A percentile compares a stretch with the other conserved stretches of the same genome.
Conservation (phyloP, 2,113 vertebrate genomes). For the Brachirus orientalis region DNA sequence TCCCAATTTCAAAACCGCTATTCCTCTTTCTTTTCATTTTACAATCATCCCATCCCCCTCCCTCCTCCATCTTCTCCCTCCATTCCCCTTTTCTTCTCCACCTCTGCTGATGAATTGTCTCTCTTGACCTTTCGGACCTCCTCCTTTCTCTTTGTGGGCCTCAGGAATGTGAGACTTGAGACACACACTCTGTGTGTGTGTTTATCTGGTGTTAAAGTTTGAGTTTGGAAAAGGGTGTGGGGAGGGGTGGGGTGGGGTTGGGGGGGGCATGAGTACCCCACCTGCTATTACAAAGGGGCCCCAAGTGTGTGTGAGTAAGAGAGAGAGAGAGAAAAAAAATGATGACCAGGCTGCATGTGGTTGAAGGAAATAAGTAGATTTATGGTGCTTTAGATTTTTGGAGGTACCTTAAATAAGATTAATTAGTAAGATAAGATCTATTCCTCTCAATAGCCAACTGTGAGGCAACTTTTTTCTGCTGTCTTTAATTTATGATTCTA, state of each 20-base stretch:
- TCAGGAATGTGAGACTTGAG: conserved; percentile 46
- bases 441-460: neutral
- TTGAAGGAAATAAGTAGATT: conserved; percentile 1
- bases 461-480: neutral
- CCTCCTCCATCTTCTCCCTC: neutral
- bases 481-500: neutral
- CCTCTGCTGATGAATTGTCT: conserved; percentile 28
- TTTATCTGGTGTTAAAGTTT: neutral
- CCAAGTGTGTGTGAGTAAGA: neutral
- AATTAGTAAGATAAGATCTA: neutral
- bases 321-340: neutral
- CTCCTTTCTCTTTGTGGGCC: conserved; percentile 41
- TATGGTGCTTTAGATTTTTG: neutral
- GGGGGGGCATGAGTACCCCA: too few relatives aligned
- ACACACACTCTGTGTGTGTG: neutral
- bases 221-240: too few relatives aligned
- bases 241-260: too few relatives aligned
- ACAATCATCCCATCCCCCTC: neutral
- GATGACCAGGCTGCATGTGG: conserved; percentile 7
- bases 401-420: neutral
- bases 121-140: conserved; percentile 39
- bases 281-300: too few relatives aligned
- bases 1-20: neutral
- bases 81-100: neutral
- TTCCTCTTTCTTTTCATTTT: neutral